Evolutionary conservation across 2,113 vertebrate species (phyloP).

Genomic region (Dipodomys spectabilis): DNA sequence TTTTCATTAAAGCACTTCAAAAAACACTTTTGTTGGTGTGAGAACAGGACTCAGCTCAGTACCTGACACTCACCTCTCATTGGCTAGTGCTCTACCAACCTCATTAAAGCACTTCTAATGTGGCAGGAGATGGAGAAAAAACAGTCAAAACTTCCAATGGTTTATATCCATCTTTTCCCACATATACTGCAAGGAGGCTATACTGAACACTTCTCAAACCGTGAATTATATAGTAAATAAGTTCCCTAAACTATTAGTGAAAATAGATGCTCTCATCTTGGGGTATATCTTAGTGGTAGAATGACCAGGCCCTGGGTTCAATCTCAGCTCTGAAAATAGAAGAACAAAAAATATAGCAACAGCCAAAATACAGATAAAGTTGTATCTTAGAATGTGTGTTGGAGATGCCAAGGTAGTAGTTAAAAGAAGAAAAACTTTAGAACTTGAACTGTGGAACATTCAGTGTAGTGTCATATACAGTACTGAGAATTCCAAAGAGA

Average conservation of each 20-base stretch:
- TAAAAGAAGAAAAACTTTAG: constrained; percentile 4
- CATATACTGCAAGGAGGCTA: background rate
- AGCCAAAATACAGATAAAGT: background rate
- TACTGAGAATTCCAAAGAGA: background rate
- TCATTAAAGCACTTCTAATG: background rate
- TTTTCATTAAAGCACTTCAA: constrained; percentile 2
- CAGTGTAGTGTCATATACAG: no score
- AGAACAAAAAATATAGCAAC: background rate
- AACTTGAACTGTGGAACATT: background rate
- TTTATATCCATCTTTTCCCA: background rate
- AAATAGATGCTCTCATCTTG: background rate
- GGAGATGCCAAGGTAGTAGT: background rate
- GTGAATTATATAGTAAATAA: background rate
- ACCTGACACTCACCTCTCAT: no score
- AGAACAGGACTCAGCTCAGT: no score
- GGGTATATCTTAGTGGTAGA: background rate
- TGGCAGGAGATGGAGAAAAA: background rate
- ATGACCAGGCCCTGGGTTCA: background rate
- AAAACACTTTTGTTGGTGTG: no score
- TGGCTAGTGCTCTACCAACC: no score
- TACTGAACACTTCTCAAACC: background rate
- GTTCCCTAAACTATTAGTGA: background rate
- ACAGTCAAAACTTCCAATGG: background rate
- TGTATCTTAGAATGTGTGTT: background rate
- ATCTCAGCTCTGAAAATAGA: background rate